A percentile compares a stretch with the other conserved stretches of the same genome.
Conservation (phyloP, 2,113 vertebrate species). For the Eolophus roseicapilla region DNA sequence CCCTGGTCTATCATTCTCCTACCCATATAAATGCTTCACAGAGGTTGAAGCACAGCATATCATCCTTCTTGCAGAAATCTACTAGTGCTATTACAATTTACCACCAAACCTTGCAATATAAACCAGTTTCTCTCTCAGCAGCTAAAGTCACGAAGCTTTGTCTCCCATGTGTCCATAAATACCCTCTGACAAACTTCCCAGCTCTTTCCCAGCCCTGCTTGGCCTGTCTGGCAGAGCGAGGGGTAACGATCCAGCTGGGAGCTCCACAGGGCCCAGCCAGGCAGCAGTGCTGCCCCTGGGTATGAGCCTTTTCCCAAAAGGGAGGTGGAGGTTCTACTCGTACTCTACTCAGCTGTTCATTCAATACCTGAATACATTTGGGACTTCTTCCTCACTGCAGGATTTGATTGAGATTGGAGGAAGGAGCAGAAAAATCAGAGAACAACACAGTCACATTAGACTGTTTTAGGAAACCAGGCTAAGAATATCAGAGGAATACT, state of each 20-base stretch:
- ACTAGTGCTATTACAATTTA: background rate
- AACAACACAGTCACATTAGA: background rate
- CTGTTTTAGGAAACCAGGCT: slow-evolving; percentile 8
- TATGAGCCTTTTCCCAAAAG: background rate
- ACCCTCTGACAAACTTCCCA: background rate
- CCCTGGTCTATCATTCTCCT: background rate
- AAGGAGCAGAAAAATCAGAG: background rate
- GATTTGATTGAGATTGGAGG: background rate
- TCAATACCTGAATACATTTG: background rate
- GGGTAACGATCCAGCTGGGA: background rate
- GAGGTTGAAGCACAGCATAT: background rate
- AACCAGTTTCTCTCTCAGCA: background rate
- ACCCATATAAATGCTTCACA: accelerated
- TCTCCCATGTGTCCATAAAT: background rate
- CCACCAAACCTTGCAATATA: background rate
- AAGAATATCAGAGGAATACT: slow-evolving; percentile 33
- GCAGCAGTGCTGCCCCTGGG: background rate
- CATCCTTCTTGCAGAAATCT: background rate
- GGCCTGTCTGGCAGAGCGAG: background rate
- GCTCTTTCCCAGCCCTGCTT: background rate
- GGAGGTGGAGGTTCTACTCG: accelerated
- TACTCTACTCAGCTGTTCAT: background rate
- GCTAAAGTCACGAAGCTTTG: background rate
- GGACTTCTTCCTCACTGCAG: background rate
- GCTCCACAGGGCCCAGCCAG: background rate